Conservation (phyloP, 1,140 invertebrate species). For the Steinernema feltiae region DNA sequence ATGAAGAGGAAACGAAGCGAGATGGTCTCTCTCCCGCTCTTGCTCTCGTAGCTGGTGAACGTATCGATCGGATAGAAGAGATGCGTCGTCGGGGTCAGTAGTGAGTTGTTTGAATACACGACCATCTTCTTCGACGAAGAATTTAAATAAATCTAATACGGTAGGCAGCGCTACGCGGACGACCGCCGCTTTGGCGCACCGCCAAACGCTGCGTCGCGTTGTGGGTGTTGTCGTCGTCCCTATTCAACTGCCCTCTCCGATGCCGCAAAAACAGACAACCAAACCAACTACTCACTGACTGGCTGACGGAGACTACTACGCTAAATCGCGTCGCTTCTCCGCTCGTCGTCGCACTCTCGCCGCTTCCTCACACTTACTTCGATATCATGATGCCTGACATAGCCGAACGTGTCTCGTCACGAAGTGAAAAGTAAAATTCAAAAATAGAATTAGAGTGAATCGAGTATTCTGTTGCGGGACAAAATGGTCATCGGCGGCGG, state of each 20-base stretch:
- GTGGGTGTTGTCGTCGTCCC: not conserved
- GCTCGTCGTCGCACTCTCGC: not conserved
- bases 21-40: not conserved
- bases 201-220: not conserved
- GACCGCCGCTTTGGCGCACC: not conserved
- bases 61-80: not conserved
- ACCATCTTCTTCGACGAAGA: not conserved
- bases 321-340: not conserved
- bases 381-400: not conserved
- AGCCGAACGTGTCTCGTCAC: too few species aligned
- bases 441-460: too few species aligned
- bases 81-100: not conserved
- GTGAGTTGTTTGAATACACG: not conserved
- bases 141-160: not conserved
- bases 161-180: not conserved
- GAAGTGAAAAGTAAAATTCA: too few species aligned
- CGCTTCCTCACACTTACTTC: slow-evolving; percentile 1
- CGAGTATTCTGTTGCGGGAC: not conserved
- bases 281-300: not conserved
- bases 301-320: not conserved
- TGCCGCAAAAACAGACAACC: not conserved
- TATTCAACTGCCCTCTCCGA: not conserved
- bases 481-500: not conserved
- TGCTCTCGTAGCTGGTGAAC: not conserved
- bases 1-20: not conserved